phyloP scores from a whole-genome alignment of 2,888 invertebrate genomes.

The Rhabditophanes sp. region DNA sequence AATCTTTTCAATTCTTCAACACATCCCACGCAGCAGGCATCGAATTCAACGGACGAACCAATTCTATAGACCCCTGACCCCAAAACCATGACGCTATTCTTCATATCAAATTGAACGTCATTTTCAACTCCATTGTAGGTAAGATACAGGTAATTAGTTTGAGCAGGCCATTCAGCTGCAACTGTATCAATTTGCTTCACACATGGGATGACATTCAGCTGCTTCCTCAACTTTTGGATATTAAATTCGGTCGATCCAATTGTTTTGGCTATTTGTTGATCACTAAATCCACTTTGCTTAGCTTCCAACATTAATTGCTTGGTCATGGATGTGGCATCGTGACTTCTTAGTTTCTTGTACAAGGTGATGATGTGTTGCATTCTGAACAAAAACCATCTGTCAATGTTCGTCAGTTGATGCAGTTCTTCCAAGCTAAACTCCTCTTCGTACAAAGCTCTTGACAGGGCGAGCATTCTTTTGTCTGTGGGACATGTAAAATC shows the following conservation, averaged over 20 bases:
- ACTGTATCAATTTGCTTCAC: conserved; percentile 98
- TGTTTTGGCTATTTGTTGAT: conserved; percentile 72
- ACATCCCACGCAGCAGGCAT: conserved; percentile 97
- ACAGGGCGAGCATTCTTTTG: conserved; percentile 83
- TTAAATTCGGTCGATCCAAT: too few species aligned
- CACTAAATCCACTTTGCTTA: conserved; percentile 86
- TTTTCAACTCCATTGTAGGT: conserved; percentile 76
- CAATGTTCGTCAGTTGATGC: conserved; percentile 85
- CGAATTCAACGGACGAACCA: conserved; percentile 95
- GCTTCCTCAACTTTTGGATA: conserved; percentile 35
- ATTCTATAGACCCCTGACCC: conserved; percentile 85
- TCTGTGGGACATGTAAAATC: conserved; percentile 84
- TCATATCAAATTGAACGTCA: conserved; percentile 52
- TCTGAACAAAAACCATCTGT: conserved; percentile 85
- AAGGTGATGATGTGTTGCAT: conserved; percentile 71
- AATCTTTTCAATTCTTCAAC: conserved; percentile 67
- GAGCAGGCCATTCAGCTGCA: conserved; percentile 96
- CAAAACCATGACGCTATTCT: conserved; percentile 43
- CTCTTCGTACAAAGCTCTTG: conserved; percentile 61
- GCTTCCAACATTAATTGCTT: conserved; percentile 56
- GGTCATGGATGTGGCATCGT: too few species aligned
- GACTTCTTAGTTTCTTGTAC: conserved; percentile 25
- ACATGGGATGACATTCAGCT: conserved; percentile 58
- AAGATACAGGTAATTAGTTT: conserved; percentile 91
- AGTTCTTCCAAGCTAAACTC: conserved; percentile 57